These are phyloP conservation scores for Silurus meridionalis DNA, from an alignment of 2,113 vertebrate species.

Conservation along the genomic window DNA sequence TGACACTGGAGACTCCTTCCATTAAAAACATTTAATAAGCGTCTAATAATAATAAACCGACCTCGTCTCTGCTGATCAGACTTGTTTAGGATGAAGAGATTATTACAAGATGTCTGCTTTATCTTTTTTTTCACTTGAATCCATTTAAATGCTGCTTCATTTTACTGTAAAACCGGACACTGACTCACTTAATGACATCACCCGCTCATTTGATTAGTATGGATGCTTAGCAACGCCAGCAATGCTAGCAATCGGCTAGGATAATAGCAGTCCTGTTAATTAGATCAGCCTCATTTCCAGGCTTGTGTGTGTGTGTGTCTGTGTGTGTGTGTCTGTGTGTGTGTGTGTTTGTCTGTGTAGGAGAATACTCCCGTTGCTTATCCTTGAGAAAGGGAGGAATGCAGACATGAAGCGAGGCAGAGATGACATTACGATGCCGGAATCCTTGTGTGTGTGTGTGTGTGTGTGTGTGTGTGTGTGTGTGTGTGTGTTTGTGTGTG, in stretches of 20 bases:
- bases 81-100: background rate
- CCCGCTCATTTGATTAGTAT: conserved; percentile 14
- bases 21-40: background rate
- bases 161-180: conserved; percentile 24
- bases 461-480: background rate
- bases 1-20: background rate
- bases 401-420: background rate
- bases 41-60: background rate
- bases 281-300: conserved; percentile 11
- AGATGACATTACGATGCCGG: background rate
- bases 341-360: background rate
- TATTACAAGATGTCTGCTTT: background rate
- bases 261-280: conserved; percentile 26
- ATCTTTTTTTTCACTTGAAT: background rate
- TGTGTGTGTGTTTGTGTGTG: background rate
- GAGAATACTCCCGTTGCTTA: background rate
- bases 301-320: background rate
- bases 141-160: too few species aligned
- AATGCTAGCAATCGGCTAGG: background rate
- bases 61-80: background rate
- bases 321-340: conserved; percentile 17
- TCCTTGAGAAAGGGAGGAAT: background rate
- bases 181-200: conserved; percentile 38
- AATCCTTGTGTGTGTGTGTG: background rate
- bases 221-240: background rate